A percentile compares a stretch with the other conserved stretches of the same genome.
These are phyloP conservation scores for Andrena fulva DNA, from an alignment of 2,888 invertebrate species.

Conservation along the genomic window DNA sequence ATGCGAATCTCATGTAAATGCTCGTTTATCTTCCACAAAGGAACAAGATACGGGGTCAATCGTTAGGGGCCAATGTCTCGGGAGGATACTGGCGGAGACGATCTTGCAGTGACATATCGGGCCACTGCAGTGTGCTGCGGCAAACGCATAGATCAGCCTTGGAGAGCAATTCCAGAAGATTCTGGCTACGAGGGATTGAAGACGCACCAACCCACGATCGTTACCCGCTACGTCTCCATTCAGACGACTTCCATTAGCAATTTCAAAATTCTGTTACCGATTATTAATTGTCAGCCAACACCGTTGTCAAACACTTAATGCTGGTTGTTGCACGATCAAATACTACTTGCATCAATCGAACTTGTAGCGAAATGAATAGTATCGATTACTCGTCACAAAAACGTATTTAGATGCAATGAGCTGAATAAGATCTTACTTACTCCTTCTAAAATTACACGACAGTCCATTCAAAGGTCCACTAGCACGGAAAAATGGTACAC, in stretches of 20 bases:
- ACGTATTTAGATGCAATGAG: too few species aligned
- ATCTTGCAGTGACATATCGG: slow-evolving; percentile 67
- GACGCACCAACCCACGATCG: slow-evolving; percentile 39
- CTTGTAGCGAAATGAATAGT: too few species aligned
- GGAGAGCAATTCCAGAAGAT: slow-evolving; percentile 59
- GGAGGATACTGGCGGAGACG: slow-evolving; percentile 57
- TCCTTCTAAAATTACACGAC: neutral
- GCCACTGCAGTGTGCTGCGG: slow-evolving; percentile 65
- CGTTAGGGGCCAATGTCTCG: slow-evolving; percentile 64
- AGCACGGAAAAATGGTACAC: neutral
- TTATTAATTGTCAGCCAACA: neutral
- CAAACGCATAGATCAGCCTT: slow-evolving; percentile 60
- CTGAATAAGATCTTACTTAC: neutral
- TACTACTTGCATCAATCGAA: too few species aligned
- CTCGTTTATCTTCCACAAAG: slow-evolving; percentile 56
- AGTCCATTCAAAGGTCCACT: neutral
- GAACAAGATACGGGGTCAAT: slow-evolving; percentile 61
- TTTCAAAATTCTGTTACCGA: neutral
- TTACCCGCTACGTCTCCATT: slow-evolving; percentile 19
- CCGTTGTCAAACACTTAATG: too few species aligned
- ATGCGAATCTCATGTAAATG: slow-evolving; percentile 52
- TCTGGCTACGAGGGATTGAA: slow-evolving; percentile 44
- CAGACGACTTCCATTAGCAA: slow-evolving; percentile 2
- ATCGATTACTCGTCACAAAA: too few species aligned
- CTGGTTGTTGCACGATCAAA: too few species aligned